Percentiles rank a stretch among this genome's conserved stretches.
phyloP scores from a whole-genome alignment of 2,797 vertebrate genomes.

The Hipposideros larvatus region DNA sequence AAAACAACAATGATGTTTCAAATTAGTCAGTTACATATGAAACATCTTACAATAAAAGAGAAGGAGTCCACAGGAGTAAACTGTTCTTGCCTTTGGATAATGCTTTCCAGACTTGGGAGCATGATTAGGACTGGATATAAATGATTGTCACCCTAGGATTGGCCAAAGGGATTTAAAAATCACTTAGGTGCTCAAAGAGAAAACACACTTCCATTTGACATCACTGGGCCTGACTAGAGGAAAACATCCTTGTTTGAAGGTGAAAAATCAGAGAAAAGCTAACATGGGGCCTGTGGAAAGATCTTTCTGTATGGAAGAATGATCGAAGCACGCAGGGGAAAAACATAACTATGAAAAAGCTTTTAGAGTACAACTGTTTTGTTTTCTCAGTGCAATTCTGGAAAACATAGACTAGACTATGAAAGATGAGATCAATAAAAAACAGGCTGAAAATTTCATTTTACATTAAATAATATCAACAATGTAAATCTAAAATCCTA shows the following conservation, averaged over 20 bases:
- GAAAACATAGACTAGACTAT: not conserved
- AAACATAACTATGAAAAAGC: not conserved
- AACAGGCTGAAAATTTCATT: not conserved
- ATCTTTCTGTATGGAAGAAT: not conserved
- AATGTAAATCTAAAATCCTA: not conserved
- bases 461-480: conserved; percentile 11
- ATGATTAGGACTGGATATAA: not conserved
- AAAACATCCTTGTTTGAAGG: not conserved
- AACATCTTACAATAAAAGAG: not conserved
- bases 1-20: not conserved
- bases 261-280: not conserved
- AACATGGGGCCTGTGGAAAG: not conserved
- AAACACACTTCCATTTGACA: not conserved
- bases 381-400: not conserved
- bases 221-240: not conserved
- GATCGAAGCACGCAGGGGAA: not conserved
- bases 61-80: not conserved
- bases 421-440: conserved; percentile 6
- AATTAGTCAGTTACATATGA: not conserved
- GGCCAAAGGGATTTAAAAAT: conserved; percentile 17
- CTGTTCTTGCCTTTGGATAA: not conserved
- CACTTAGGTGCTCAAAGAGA: not conserved
- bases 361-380: not conserved
- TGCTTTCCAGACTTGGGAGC: not conserved
- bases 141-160: not conserved